A percentile compares a stretch with the other conserved stretches of the same genome.
phyloP scores from a whole-genome alignment of 2,888 invertebrate genomes.

The Zootermopsis nevadensis region DNA sequence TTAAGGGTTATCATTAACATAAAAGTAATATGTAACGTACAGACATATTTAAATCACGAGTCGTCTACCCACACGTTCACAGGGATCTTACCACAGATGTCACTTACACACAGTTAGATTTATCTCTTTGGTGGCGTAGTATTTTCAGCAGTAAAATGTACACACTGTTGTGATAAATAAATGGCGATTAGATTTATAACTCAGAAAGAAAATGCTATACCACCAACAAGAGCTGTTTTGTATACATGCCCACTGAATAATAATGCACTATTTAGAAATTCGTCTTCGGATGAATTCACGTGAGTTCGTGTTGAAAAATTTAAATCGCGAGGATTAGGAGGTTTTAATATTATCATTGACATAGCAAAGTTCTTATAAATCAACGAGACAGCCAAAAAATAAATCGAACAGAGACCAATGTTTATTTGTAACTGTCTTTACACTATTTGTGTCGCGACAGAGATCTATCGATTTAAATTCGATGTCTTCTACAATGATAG shows the following conservation, averaged over 20 bases:
- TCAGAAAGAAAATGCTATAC: not conserved
- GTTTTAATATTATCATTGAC: too few relatives aligned
- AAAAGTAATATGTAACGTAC: not conserved
- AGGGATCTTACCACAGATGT: not conserved
- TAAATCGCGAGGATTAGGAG: too few relatives aligned
- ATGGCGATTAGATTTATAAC: slow-evolving; percentile 1
- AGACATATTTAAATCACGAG: slow-evolving; percentile 10
- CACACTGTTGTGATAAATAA: not conserved
- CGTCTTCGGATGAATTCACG: not conserved
- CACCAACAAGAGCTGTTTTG: not conserved
- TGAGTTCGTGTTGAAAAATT: not conserved
- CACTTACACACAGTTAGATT: not conserved
- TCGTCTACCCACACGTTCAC: not conserved
- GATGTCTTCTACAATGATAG: too few relatives aligned
- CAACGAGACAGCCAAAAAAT: too few relatives aligned
- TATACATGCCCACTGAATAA: not conserved
- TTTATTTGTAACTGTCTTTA: too few relatives aligned
- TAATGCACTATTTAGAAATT: not conserved
- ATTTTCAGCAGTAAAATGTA: not conserved
- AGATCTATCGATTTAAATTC: too few relatives aligned
- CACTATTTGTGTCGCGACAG: too few relatives aligned
- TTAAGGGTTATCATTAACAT: not conserved
- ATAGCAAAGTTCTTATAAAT: too few relatives aligned
- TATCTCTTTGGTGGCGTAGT: not conserved
- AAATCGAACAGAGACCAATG: too few relatives aligned